Conservation (phyloP, 2,888 invertebrate genomes). For the Pseudanteris insignis region DNA sequence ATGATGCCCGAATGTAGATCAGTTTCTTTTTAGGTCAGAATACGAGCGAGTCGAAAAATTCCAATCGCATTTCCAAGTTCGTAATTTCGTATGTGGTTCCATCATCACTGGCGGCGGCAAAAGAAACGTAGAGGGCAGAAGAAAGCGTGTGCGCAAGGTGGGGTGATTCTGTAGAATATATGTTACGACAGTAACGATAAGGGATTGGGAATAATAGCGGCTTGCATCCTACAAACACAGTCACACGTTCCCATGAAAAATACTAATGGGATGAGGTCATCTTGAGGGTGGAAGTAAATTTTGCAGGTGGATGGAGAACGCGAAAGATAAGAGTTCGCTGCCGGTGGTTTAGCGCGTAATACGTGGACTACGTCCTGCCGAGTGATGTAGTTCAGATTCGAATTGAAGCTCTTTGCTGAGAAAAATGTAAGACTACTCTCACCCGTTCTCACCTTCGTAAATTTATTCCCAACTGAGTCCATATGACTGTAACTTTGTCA, state of each 20-base stretch:
- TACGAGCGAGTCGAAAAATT: constrained; percentile 30
- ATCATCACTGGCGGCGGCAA: constrained; percentile 15
- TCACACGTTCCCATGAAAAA: constrained; percentile 58
- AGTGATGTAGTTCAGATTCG: constrained; percentile 44
- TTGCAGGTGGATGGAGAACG: constrained; percentile 55
- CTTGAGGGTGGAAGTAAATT: constrained; percentile 58
- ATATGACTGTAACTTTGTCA: constrained; percentile 10
- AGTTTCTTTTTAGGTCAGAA: constrained; percentile 13
- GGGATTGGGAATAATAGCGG: constrained; percentile 56
- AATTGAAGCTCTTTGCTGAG: constrained; percentile 36
- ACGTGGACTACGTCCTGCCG: constrained; percentile 45
- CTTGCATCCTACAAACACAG: constrained; percentile 52
- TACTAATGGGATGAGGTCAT: constrained; percentile 60
- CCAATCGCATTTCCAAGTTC: constrained; percentile 43
- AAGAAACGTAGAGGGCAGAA: constrained; percentile 16
- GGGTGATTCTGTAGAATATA: constrained; percentile 52
- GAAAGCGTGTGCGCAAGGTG: constrained; percentile 25
- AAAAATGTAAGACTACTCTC: constrained; percentile 34
- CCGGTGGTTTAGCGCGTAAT: constrained; percentile 48
- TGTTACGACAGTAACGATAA: constrained; percentile 55
- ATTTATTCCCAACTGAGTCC: constrained; percentile 16
- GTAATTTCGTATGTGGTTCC: constrained; percentile 31
- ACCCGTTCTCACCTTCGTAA: constrained; percentile 16
- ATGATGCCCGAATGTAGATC: constrained; percentile 29
- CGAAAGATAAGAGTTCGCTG: constrained; percentile 55